phyloP scores from a whole-genome alignment of 2,113 vertebrate genomes.

The Melanerpes formicivorus region DNA sequence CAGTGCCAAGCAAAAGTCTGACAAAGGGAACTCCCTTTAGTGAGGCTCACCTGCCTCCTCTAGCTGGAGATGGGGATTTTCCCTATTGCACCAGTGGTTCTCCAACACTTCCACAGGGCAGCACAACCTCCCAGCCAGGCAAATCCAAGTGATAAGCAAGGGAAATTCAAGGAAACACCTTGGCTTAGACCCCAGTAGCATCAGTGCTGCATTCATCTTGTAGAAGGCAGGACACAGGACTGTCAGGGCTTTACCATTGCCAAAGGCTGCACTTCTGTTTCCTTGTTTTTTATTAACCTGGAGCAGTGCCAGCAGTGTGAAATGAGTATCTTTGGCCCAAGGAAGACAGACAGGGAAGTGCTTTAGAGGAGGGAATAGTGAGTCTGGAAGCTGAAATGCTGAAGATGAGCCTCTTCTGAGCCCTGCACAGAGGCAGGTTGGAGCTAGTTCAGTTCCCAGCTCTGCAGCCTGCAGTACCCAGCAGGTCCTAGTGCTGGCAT shows the following conservation, averaged over 20 bases:
- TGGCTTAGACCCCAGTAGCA: background rate
- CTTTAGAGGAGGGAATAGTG: background rate
- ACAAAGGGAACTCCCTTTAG: background rate
- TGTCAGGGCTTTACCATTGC: conserved; percentile 15
- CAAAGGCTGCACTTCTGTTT: conserved; percentile 42
- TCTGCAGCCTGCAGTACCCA: background rate
- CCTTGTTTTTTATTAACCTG: conserved; percentile 29
- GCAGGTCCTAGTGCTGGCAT: rapidly evolving
- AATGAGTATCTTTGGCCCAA: background rate
- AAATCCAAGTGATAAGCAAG: background rate
- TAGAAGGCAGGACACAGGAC: background rate
- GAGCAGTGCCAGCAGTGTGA: background rate
- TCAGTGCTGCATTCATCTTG: background rate
- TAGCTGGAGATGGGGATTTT: background rate
- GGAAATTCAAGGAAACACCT: background rate
- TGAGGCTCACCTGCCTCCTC: background rate
- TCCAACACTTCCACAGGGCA: background rate
- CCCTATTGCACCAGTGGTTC: background rate
- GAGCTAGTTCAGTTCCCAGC: background rate
- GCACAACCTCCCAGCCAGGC: background rate
- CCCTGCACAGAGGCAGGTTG: background rate
- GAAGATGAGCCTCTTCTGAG: background rate
- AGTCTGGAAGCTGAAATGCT: background rate
- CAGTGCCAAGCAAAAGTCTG: background rate
- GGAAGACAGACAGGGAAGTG: background rate